phyloP scores from a whole-genome alignment of 2,113 vertebrate species.

The Psittacula cyanocephala region DNA sequence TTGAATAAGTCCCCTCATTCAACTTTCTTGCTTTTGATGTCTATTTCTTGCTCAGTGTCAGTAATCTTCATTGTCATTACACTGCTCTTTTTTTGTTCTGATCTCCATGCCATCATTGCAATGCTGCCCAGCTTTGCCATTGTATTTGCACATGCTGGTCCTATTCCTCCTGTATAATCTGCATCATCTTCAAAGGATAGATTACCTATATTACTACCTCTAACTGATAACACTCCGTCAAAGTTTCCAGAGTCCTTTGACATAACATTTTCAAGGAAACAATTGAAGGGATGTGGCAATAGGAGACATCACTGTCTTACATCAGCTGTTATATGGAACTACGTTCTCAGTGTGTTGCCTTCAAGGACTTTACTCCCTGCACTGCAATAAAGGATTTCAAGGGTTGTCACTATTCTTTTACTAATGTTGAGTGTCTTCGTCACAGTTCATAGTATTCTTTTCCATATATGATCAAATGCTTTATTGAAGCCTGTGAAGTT shows the following conservation, averaged over 20 bases:
- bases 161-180: slow-evolving; percentile 22
- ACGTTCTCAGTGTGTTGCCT: slow-evolving; percentile 44
- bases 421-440: slow-evolving; percentile 20
- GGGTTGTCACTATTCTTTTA: slow-evolving; percentile 5
- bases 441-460: neutral
- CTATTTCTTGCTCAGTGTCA: slow-evolving; percentile 27
- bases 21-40: slow-evolving; percentile 56
- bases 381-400: neutral
- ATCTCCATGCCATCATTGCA: slow-evolving; percentile 22
- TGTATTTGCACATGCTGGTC: neutral
- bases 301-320: slow-evolving; percentile 32
- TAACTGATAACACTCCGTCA: slow-evolving; percentile 38
- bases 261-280: slow-evolving; percentile 35
- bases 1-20: slow-evolving; percentile 42
- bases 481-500: slow-evolving; percentile 18
- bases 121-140: neutral
- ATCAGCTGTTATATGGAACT: slow-evolving; percentile 30
- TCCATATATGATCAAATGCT: neutral
- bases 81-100: neutral
- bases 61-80: slow-evolving; percentile 44
- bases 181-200: slow-evolving; percentile 31
- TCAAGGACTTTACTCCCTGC: slow-evolving; percentile 33
- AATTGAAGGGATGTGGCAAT: slow-evolving; percentile 35
- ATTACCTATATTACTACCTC: neutral
- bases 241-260: slow-evolving; percentile 51